phyloP scores from a whole-genome alignment of 2,888 invertebrate genomes.

The Cyrtodaria siliqua region DNA sequence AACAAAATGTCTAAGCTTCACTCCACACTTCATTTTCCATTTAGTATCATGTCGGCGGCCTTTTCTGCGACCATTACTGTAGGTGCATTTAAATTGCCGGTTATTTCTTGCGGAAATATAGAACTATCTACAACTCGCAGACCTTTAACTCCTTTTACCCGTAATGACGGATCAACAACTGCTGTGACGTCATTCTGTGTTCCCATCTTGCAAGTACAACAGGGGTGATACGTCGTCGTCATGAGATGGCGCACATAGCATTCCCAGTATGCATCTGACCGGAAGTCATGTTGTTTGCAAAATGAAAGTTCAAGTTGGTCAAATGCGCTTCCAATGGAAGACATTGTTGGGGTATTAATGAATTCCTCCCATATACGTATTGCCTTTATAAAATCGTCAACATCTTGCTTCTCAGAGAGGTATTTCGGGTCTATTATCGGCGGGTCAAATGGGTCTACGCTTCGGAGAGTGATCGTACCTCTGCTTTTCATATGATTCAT shows the following conservation, averaged over 20 bases:
- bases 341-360: slow-evolving; percentile 43
- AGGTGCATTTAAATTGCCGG: slow-evolving; percentile 47
- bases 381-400: slow-evolving; percentile 80
- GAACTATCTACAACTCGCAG: slow-evolving; percentile 46
- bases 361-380: slow-evolving; percentile 44
- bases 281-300: slow-evolving; percentile 36
- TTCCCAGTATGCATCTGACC: slow-evolving; percentile 62
- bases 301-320: slow-evolving; percentile 23
- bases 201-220: slow-evolving; percentile 92
- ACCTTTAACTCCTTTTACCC: slow-evolving; percentile 38
- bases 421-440: slow-evolving; percentile 97
- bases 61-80: slow-evolving; percentile 51
- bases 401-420: slow-evolving; percentile 89
- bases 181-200: slow-evolving; percentile 84
- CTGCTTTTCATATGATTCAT: slow-evolving; percentile 89
- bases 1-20: too few relatives aligned
- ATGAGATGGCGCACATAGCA: slow-evolving; percentile 46
- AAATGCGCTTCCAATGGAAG: slow-evolving; percentile 36
- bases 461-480: slow-evolving; percentile 92
- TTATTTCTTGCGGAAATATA: slow-evolving; percentile 31
- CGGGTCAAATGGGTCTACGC: slow-evolving; percentile 91
- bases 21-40: too few relatives aligned
- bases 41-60: slow-evolving; percentile 34
- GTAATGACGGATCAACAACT: slow-evolving; percentile 89
- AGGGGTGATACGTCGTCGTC: slow-evolving; percentile 88